Percentiles rank a stretch among this genome's conserved stretches.
Evolutionary conservation across 53 echinoderm and acorn worm genomes (phyloP).

Genomic region (Arbacia lixula): DNA sequence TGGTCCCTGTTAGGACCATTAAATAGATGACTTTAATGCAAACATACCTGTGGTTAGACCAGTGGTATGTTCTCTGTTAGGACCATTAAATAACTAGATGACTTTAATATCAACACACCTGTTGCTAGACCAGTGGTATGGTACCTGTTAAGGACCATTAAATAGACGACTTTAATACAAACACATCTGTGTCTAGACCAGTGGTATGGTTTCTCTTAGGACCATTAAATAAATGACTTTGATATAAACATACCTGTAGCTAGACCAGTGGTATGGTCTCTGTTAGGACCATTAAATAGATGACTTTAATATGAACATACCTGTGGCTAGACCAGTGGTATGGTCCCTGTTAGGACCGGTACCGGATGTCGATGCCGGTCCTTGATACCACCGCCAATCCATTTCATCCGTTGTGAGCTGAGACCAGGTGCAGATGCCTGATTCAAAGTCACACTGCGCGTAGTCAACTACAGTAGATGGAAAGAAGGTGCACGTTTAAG

Average conservation of each 20-base stretch:
- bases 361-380: conserved; percentile 66
- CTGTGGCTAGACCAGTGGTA: conserved; percentile 74
- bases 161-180: no score
- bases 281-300: neutral
- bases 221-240: no score
- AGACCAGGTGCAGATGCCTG: conserved; percentile 79
- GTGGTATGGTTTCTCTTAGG: no score
- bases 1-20: no score
- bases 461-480: conserved; percentile 57
- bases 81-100: neutral
- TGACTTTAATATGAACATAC: conserved; percentile 6
- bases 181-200: no score
- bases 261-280: neutral
- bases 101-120: conserved; percentile 25
- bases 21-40: no score
- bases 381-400: conserved; percentile 69
- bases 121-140: conserved; percentile 79
- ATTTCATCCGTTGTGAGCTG: conserved; percentile 86
- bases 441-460: conserved; percentile 77
- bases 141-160: conserved; percentile 78
- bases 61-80: neutral
- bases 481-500: no score
- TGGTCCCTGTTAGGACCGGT: conserved; percentile 90
- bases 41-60: neutral
- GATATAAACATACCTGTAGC: neutral